Base-by-base conservation (phyloP, 2,113 vertebrate species). In the Chaetodon auriga region DNA sequence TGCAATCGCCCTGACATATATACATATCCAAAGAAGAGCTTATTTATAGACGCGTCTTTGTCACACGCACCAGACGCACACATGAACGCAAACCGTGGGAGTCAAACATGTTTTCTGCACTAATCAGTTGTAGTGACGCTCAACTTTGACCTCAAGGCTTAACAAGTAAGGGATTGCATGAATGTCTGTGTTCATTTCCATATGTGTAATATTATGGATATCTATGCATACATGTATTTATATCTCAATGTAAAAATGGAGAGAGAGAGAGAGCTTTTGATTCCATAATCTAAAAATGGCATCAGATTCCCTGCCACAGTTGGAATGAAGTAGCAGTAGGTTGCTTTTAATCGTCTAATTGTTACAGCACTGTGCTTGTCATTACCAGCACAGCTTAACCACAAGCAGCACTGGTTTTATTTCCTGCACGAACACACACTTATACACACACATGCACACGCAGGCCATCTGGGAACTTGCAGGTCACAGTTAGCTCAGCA, bases 321-420 rank as follows among this genome's bases (percentile, higher is more conserved):
- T 58, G 60, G 70, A 84, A 75, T 49, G 66, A 87, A 79, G 82
- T 57, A 78, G 81, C 76, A 75, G 82, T 75, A 18, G 72, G 81
- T 48, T 76, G 78, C 66, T 74, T 83, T 84, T 91, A 90, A 89
- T 92, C 66, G 53, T 88, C 58, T 82, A 87, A 86, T 87, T 90
- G 81, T 88, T 83, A 61, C 73, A 81, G 78, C 62, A 19, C 76
- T 65, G 68, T 45, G 64, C 60, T 80, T 75, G 80, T 85, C 85
- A 84, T 90, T 90, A 92, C 65, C 79, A 74, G 73, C 72, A 19
- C 65, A 66, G 88, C 87, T 90, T 84, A 88, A 80, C 69, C 84
- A 70, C 65, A 35, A 12, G 76, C 65, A 74, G 53, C 75, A 4
- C 58, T 66, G 61, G 23, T 84, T 77, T 64, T 48, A 76, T 77